Base-by-base conservation (phyloP, 2,888 invertebrate species). In the Amphipyra tragopoginis region DNA sequence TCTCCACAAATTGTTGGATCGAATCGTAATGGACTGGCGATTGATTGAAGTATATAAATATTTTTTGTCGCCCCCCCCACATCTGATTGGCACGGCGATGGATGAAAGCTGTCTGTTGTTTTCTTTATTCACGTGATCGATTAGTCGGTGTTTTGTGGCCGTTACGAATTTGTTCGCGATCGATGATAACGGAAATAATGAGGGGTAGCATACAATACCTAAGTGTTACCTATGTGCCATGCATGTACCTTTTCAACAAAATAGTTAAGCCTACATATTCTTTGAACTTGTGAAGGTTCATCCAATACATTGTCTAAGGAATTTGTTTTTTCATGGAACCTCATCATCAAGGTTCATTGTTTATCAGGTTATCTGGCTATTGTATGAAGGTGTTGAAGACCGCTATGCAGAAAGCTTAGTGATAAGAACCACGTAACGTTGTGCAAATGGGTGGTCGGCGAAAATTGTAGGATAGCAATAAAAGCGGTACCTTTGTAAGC, bases 81-180 rank as follows among this genome's bases (percentile, higher is more conserved):
- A 90, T 92, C 92, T 93, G 93, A 93, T 93, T 92, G 92, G 86
- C 86, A 88, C 81, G 80, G 85, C 92, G 92, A 91, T 93, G 88
- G 90, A 91, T 92, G 90, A 86, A 88, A 89, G 83, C 83, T 82
- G 85, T 86, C 82, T 68, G 86, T 86, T 86, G 85, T 88, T 87
- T 89, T 86, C 83, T 83, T 86, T 82, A 77, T 77, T 75, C 84
- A 75, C 62, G 79, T 85, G 86, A 86, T 83, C 84, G 72, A 79
- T 79, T 69, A 65, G 58, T 66, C 59, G 29, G 40, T 65, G 52
- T 56, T 65, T 65, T 65, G 53, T 67, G 49, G 62, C 63, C 61
- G 65, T 74, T 72, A 78, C 59, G 72, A 78, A 75, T 78, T 76
- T 68, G 73, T 66, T 75, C 38, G 69, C 70, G 78, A 77, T 77